Evolutionary conservation across 2,113 vertebrate genomes (phyloP).

Genomic region (Gallinago paraguaiae): DNA sequence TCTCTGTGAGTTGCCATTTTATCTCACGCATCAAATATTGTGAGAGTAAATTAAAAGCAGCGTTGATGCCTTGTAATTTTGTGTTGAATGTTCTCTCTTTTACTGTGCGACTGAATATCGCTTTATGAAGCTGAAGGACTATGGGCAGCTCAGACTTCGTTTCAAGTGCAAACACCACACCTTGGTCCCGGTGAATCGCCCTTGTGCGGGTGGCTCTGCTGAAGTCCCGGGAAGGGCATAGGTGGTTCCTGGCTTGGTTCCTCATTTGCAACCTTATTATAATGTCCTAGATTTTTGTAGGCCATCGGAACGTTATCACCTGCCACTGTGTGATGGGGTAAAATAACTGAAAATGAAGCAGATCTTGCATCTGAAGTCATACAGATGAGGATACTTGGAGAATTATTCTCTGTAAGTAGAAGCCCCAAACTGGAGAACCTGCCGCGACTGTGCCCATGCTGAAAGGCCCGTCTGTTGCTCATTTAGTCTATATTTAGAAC

Average conservation of each 20-base stretch:
- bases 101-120: background rate
- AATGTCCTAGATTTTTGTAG: background rate
- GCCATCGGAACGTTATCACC: fast-evolving
- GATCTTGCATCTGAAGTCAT: background rate
- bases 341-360: background rate
- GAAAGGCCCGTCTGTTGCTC: background rate
- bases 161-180: background rate
- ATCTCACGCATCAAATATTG: conserved; percentile 55
- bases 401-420: background rate
- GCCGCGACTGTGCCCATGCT: background rate
- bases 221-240: background rate
- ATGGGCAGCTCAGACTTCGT: background rate
- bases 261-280: fast-evolving
- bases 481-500: background rate
- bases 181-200: background rate
- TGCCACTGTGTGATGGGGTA: background rate
- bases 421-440: background rate
- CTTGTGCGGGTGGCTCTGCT: background rate
- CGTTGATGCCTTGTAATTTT: conserved; percentile 2
- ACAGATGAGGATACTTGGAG: background rate
- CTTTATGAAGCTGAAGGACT: background rate
- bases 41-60: conserved; percentile 52
- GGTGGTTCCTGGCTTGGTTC: background rate
- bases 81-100: background rate
- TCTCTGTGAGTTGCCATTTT: conserved; percentile 50